Percentiles rank a stretch among this genome's conserved stretches.
Conservation (phyloP, 2,113 vertebrate genomes). For the Ageneiosus marmoratus region DNA sequence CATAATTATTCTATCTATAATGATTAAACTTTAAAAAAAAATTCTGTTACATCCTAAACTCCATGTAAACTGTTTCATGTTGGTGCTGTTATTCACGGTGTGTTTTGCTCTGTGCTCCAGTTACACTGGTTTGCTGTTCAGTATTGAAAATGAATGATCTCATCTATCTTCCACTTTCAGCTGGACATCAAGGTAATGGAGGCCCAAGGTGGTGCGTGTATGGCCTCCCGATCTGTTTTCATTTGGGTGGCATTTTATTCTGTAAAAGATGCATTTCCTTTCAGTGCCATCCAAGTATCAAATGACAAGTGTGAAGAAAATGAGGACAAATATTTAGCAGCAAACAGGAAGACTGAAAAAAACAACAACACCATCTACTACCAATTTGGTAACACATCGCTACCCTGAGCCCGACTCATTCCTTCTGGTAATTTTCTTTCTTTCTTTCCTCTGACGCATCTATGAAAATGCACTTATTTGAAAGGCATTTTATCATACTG, state of each 20-base stretch:
- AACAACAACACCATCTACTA: slow-evolving; percentile 1
- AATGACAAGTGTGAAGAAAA: slow-evolving; percentile 62
- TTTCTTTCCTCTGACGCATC: slow-evolving; percentile 9
- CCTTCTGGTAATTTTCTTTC: slow-evolving; percentile 12
- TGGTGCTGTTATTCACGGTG: slow-evolving; percentile 45
- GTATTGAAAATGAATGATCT: slow-evolving; percentile 63
- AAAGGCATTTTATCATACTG: slow-evolving; percentile 6
- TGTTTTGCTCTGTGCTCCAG: slow-evolving; percentile 39
- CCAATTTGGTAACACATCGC: slow-evolving; percentile 5
- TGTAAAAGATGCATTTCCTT: slow-evolving; percentile 67
- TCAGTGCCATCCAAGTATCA: slow-evolving; percentile 47
- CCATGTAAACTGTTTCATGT: slow-evolving; percentile 48
- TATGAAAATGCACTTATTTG: slow-evolving; percentile 4
- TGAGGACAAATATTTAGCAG: slow-evolving; percentile 74
- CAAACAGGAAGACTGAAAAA: slow-evolving; percentile 46
- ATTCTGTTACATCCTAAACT: neutral
- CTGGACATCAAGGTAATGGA: slow-evolving; percentile 63
- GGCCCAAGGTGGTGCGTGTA: slow-evolving; percentile 66
- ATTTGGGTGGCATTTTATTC: slow-evolving; percentile 77
- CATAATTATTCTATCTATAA: neutral
- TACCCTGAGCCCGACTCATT: slow-evolving; percentile 14
- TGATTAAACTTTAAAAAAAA: neutral
- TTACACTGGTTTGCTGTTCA: slow-evolving; percentile 45
- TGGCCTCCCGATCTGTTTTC: slow-evolving; percentile 72
- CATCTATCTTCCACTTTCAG: slow-evolving; percentile 69